These are phyloP conservation scores for Digitonthophagus gazella DNA, from an alignment of 2,888 invertebrate genomes.

Conservation along the genomic window DNA sequence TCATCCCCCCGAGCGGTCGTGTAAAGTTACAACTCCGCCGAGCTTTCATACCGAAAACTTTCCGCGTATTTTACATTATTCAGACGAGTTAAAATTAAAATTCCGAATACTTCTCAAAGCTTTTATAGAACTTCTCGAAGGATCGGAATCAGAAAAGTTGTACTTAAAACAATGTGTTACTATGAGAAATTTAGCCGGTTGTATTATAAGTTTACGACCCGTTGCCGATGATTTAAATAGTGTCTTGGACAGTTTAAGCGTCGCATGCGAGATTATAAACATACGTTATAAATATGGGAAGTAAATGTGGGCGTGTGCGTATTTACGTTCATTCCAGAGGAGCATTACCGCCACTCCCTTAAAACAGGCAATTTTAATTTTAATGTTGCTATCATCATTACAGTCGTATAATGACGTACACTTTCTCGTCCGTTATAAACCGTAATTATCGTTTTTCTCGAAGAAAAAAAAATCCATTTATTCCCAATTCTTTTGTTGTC, in stretches of 20 bases:
- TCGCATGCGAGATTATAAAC: not conserved
- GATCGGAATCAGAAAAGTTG: too few relatives aligned
- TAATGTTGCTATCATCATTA: not conserved
- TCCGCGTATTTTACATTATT: not conserved
- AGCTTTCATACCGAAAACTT: not conserved
- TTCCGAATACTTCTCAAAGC: not conserved
- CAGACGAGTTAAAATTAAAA: not conserved
- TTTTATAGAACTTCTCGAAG: not conserved
- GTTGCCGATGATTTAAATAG: not conserved
- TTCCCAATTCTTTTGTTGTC: too few relatives aligned
- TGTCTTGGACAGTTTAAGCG: not conserved
- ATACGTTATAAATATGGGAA: not conserved
- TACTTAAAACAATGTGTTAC: not conserved
- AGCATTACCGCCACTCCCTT: not conserved
- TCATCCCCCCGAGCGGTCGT: not conserved
- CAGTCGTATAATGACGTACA: not conserved
- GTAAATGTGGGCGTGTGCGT: not conserved
- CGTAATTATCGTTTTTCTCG: too few relatives aligned
- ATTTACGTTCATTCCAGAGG: not conserved
- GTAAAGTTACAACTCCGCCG: not conserved
- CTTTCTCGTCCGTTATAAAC: too few relatives aligned
- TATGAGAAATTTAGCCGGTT: not conserved
- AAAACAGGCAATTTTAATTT: not conserved
- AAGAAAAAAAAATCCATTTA: too few relatives aligned
- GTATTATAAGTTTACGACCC: not conserved